A percentile compares a stretch with the other conserved stretches of the same genome.
phyloP scores from a whole-genome alignment of 2,888 invertebrate species.

The Lydus trimaculatus region DNA sequence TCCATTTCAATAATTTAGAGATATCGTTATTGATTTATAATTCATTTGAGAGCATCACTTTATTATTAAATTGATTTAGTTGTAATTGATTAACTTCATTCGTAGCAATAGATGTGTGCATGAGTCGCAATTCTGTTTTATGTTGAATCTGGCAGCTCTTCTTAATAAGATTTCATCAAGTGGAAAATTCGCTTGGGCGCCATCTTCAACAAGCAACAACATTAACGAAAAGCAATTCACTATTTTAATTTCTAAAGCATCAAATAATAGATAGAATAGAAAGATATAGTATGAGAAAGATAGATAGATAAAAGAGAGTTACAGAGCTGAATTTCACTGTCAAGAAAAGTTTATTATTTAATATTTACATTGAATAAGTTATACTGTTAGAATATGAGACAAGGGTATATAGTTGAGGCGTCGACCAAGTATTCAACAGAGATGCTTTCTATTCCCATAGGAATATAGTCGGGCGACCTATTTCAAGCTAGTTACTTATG shows the following conservation, averaged over 20 bases:
- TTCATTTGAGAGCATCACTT: slow-evolving; percentile 17
- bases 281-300: not conserved
- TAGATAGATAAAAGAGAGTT: not conserved
- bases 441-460: slow-evolving; percentile 30
- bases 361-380: slow-evolving; percentile 23
- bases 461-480: slow-evolving; percentile 29
- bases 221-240: not conserved
- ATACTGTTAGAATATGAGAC: slow-evolving; percentile 21
- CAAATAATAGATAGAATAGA: not conserved
- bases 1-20: too few species aligned
- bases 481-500: slow-evolving; percentile 39
- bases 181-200: slow-evolving; percentile 38
- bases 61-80: slow-evolving; percentile 44
- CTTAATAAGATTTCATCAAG: slow-evolving; percentile 39
- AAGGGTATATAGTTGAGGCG: slow-evolving; percentile 19
- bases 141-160: slow-evolving; percentile 39
- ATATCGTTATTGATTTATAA: too few species aligned
- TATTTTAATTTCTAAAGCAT: not conserved
- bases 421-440: slow-evolving; percentile 22
- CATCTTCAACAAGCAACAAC: not conserved
- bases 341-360: slow-evolving; percentile 14
- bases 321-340: not conserved
- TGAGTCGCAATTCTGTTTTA: slow-evolving; percentile 45
- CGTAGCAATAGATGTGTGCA: slow-evolving; percentile 44
- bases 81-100: slow-evolving; percentile 54